phyloP scores from a whole-genome alignment of 2,113 vertebrate genomes.

The Stegastes partitus region DNA sequence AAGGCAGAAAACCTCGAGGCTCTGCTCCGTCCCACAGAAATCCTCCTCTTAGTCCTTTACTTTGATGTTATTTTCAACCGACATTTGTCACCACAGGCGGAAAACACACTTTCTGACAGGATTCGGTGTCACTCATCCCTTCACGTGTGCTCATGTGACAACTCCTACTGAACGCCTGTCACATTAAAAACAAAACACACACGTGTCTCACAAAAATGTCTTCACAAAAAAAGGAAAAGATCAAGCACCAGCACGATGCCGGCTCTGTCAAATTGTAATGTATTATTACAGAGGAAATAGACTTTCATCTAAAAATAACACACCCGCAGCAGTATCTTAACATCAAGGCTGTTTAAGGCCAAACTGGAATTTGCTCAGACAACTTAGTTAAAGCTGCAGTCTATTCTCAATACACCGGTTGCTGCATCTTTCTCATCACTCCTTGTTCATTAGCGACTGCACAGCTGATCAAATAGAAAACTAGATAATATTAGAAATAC shows the following conservation, averaged over 20 bases:
- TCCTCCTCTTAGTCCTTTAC: not conserved
- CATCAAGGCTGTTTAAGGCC: conserved; percentile 45
- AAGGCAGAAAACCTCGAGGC: not conserved
- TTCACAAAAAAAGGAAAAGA: not conserved
- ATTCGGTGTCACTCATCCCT: conserved; percentile 4
- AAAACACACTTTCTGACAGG: conserved; percentile 14
- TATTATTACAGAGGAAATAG: conserved; percentile 67
- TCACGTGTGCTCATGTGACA: conserved; percentile 6
- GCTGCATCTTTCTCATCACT: no score
- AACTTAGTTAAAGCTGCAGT: not conserved
- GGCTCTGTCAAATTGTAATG: conserved; percentile 48
- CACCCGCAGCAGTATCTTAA: conserved; percentile 25
- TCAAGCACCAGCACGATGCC: not conserved
- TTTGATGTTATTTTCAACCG: not conserved
- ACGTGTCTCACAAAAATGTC: conserved; percentile 1
- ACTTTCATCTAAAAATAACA: conserved; percentile 71
- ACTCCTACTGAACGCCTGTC: no score
- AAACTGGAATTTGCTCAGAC: conserved; percentile 23
- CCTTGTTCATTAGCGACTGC: not conserved
- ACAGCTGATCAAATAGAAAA: not conserved
- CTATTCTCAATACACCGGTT: not conserved
- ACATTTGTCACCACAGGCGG: conserved; percentile 8
- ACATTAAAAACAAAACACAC: conserved; percentile 15
- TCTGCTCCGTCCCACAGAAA: not conserved
- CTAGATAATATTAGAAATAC: no score